phyloP scores from a whole-genome alignment of 2,113 vertebrate genomes.

The Pluvianellus socialis region DNA sequence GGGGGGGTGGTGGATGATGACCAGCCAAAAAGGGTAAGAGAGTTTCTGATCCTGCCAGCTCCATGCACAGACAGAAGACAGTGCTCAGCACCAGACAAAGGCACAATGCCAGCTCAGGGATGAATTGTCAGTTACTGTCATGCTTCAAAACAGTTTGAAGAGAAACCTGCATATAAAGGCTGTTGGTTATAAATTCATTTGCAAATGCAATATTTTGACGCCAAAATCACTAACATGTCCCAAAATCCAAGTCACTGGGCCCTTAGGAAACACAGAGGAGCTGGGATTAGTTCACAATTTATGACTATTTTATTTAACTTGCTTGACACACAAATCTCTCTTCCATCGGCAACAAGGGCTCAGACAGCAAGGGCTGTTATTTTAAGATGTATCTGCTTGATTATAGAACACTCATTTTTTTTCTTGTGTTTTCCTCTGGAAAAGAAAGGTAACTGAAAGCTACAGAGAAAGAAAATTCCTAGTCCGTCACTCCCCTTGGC shows the following conservation, averaged over 20 bases:
- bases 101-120: background rate
- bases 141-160: background rate
- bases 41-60: background rate
- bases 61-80: background rate
- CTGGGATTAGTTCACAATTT: background rate
- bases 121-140: background rate
- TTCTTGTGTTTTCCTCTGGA: background rate
- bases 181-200: background rate
- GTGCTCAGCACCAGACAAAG: background rate
- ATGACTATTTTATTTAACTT: background rate
- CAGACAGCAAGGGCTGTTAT: background rate
- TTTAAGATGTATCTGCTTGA: background rate
- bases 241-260: background rate
- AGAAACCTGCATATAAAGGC: background rate
- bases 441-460: background rate
- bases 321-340: background rate
- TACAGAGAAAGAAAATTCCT: background rate
- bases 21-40: background rate
- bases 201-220: background rate
- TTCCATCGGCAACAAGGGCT: background rate
- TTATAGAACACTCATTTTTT: fast-evolving
- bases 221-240: background rate
- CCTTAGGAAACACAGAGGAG: background rate
- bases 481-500: background rate
- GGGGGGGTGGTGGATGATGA: background rate